These are phyloP conservation scores for Lissocephala sabroskyi DNA, from an alignment of 2,888 invertebrate species.

Conservation along the genomic window DNA sequence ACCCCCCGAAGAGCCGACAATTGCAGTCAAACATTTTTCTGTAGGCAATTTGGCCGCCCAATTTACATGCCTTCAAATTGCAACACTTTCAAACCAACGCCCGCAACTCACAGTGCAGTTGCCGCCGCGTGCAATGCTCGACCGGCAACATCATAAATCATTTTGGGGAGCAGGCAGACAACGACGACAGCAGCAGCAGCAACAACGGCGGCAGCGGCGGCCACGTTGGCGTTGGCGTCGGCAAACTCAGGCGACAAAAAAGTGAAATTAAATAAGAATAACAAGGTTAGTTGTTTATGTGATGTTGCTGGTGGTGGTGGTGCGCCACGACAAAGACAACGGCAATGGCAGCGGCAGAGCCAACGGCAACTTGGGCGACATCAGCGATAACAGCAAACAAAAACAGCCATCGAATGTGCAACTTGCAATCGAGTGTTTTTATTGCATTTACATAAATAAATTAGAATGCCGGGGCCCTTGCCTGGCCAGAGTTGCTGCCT, in stretches of 20 bases:
- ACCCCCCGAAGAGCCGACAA: too few relatives aligned
- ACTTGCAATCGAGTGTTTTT: constrained; percentile 63
- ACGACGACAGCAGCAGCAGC: constrained; percentile 22
- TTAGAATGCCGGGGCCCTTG: constrained; percentile 42
- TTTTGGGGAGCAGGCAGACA: constrained; percentile 20
- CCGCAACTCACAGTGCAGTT: background rate
- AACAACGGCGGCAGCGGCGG: constrained; percentile 9
- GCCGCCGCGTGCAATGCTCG: background rate
- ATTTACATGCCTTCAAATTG: too few relatives aligned
- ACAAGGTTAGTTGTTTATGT: constrained; percentile 52
- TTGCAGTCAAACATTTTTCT: too few relatives aligned
- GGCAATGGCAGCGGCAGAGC: background rate
- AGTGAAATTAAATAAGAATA: constrained; percentile 63
- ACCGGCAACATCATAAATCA: constrained; percentile 37
- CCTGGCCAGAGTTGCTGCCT: constrained; percentile 1
- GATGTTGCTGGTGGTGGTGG: constrained; percentile 19
- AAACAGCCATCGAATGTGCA: constrained; percentile 46
- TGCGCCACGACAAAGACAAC: constrained; percentile 2
- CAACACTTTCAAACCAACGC: too few relatives aligned
- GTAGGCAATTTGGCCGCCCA: too few relatives aligned
- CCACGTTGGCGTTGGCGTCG: background rate
- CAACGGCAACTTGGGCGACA: background rate
- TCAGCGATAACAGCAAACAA: constrained; percentile 37
- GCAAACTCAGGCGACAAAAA: constrained; percentile 32
- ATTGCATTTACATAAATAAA: constrained; percentile 66